A percentile compares a stretch with the other conserved stretches of the same genome.
Evolutionary conservation across 2,113 vertebrate species (phyloP).

Genomic region (Stegostoma tigrinum): DNA sequence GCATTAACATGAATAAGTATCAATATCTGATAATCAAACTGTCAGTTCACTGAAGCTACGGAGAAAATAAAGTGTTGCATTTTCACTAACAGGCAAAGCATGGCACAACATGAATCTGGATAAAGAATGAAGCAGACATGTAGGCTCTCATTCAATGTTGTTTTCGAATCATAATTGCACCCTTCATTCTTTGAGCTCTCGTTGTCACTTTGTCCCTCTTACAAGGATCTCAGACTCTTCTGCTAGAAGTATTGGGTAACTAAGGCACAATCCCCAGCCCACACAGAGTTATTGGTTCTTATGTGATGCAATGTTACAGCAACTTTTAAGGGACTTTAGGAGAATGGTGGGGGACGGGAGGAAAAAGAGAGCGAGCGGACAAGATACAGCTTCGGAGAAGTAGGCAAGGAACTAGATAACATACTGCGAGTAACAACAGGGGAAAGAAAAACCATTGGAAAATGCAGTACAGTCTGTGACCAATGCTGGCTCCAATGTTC

Average conservation of each 20-base stretch:
- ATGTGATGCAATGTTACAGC: neutral
- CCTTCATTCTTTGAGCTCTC: neutral
- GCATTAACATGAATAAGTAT: neutral
- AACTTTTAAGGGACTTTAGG: neutral
- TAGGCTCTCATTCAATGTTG: neutral
- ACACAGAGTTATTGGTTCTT: neutral
- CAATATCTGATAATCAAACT: neutral
- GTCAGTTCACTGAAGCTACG: neutral
- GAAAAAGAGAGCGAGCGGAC: neutral
- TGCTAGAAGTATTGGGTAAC: neutral
- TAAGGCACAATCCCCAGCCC: neutral
- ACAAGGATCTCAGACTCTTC: neutral
- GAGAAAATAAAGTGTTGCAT: neutral
- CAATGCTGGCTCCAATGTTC: neutral
- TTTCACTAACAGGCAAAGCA: neutral
- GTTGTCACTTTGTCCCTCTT: neutral
- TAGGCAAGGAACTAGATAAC: neutral
- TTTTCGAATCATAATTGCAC: neutral
- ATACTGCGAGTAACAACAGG: neutral
- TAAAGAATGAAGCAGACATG: neutral
- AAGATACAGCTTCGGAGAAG: neutral
- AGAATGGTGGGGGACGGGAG: neutral
- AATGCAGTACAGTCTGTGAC: neutral
- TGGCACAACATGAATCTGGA: neutral
- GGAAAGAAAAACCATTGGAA: neutral